phyloP scores from a whole-genome alignment of 2,888 invertebrate genomes.

The Aethes cnicana region DNA sequence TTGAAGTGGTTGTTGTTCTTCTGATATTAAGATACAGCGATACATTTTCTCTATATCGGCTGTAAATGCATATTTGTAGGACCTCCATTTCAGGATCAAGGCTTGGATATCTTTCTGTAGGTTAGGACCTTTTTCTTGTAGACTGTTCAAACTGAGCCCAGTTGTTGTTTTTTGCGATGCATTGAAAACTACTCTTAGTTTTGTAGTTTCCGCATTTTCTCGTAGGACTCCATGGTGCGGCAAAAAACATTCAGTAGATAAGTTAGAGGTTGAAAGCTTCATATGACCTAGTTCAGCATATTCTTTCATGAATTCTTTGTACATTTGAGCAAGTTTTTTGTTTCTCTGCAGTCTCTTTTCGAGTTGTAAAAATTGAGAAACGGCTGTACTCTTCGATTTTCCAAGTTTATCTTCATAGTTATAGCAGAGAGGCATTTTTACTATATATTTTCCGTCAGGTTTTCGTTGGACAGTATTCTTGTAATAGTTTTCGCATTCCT shows the following conservation, averaged over 20 bases:
- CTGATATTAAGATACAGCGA: conserved; percentile 26
- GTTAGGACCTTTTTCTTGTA: conserved; percentile 35
- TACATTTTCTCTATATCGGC: conserved; percentile 38
- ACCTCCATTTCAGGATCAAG: conserved; percentile 32
- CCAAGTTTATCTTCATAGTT: conserved; percentile 27
- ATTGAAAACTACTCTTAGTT: background rate
- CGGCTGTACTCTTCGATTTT: conserved; percentile 15
- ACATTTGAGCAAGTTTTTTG: conserved; percentile 14
- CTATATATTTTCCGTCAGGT: conserved; percentile 28
- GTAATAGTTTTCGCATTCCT: conserved; percentile 29
- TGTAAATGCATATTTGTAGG: conserved; percentile 30
- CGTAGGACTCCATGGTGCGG: conserved; percentile 1
- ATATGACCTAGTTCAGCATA: background rate
- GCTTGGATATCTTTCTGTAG: no score
- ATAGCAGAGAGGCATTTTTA: conserved; percentile 29
- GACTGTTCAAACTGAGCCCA: conserved; percentile 33
- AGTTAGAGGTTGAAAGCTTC: background rate
- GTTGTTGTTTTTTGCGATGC: background rate
- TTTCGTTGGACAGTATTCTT: conserved; percentile 16
- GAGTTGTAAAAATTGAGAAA: conserved; percentile 26
- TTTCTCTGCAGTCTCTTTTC: conserved; percentile 6
- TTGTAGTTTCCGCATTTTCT: background rate
- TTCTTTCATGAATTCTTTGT: conserved; percentile 28
- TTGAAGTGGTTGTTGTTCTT: no score
- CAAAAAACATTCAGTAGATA: background rate